Conservation (phyloP, 1,140 invertebrate species). For the Pemphigus obesinymphae region DNA sequence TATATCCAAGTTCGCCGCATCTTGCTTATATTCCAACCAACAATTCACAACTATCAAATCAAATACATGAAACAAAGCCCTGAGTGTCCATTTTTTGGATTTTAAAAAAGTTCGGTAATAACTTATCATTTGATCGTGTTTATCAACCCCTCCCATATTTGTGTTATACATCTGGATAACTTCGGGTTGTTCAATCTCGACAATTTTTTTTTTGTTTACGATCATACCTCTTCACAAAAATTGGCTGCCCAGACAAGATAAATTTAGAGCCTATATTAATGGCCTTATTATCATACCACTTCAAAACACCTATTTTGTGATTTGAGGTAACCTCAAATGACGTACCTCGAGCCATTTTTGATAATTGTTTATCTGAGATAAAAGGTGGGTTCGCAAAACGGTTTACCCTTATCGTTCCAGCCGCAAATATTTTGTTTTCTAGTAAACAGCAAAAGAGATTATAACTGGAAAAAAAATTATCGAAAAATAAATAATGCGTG, state of each 20-base stretch:
- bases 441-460: no score
- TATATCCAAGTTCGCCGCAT: background rate
- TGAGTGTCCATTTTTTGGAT: background rate
- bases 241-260: background rate
- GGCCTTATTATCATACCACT: background rate
- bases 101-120: background rate
- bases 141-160: background rate
- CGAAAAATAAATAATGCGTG: background rate
- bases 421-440: background rate
- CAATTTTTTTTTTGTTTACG: background rate
- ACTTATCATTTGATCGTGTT: background rate
- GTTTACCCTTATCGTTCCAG: background rate
- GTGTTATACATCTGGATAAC: background rate
- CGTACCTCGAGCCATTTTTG: slow-evolving; percentile 41
- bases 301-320: background rate
- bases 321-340: background rate
- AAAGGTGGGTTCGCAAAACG: background rate
- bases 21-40: background rate
- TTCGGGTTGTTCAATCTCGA: background rate
- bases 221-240: background rate
- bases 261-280: background rate
- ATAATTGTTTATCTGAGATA: slow-evolving; percentile 41
- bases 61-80: background rate
- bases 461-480: background rate
- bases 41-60: background rate